Evolutionary conservation across 92 coral and sea anemone genomes (phyloP), one percentile per base, ranked within the genome.

Genomic region (Epizoanthus scotinus): DNA sequence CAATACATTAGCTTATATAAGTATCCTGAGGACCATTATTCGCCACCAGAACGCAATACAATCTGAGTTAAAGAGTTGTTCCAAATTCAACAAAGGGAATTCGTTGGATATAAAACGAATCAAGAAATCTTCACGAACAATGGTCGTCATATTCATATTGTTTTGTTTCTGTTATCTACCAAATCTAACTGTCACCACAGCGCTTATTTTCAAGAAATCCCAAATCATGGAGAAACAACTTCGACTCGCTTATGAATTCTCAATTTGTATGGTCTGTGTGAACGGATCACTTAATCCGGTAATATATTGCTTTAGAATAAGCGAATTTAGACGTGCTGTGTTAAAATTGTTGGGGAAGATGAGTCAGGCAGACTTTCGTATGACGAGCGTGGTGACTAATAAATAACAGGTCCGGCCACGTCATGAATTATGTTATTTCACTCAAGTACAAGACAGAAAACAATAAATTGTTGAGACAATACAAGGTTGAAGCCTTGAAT

Each of bases 271-370:
- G 81, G 81, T 75, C 1, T 75, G 81, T 40, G 68, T 75, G 7
- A 75, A 75, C 28, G 81, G 81, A 15, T 75, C 81, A 25, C 81
- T 75, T 29, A 75, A 75, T 58, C 81, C 81, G 12, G 81, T 44
- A 0, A 75, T 75, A 34, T 75, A 75, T 25, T 75, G 81, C 34
- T 75, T 75, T 40, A 75, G 81, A 22, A 75, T 75, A 59, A 75
- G 81, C 56, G 81, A 75, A 27, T 75, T 75, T 34, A 59, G 81
- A n/a, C 47, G 26, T 20, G 81, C 81, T 38, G 81, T 75, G 36
- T 75, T 25, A 5, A 75, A 75, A 34, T 40, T 75, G 8, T 28
- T 75, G 1, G 81, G 81, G 0, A 38, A 22, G 24, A n/a, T n/a
- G n/a, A 21, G n/a, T 10, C 18, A 25, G 27, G 54, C 81, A 3